phyloP scores from a whole-genome alignment of 1,140 invertebrate species.

The Bombus confusus region DNA sequence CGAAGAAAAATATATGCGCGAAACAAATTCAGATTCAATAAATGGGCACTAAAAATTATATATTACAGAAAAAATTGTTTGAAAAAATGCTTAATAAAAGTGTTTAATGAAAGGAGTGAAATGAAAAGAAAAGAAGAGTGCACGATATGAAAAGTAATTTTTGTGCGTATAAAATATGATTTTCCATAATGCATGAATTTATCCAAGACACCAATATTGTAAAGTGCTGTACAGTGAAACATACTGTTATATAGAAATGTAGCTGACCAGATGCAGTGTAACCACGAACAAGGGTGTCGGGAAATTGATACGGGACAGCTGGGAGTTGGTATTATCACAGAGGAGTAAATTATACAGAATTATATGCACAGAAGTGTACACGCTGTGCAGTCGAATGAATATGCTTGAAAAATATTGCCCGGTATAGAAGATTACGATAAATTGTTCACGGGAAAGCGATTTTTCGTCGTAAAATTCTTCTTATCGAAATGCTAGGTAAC shows the following conservation, averaged over 20 bases:
- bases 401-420: background rate
- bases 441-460: background rate
- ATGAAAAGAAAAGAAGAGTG: background rate
- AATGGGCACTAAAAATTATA: no score
- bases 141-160: background rate
- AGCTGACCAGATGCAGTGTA: slow-evolving; percentile 20
- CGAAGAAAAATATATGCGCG: background rate
- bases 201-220: background rate
- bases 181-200: background rate
- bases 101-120: no score
- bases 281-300: slow-evolving; percentile 24
- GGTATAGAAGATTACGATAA: background rate
- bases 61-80: no score
- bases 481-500: background rate
- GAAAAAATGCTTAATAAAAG: no score
- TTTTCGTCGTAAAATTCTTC: background rate
- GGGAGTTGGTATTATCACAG: slow-evolving; percentile 30
- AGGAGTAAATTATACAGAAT: slow-evolving; percentile 35
- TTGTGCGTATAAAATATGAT: background rate
- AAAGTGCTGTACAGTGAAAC: background rate
- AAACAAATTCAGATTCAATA: background rate
- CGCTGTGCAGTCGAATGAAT: slow-evolving; percentile 10
- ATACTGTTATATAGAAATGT: slow-evolving; percentile 5
- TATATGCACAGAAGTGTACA: slow-evolving; percentile 8
- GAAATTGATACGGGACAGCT: slow-evolving; percentile 45